Evolutionary conservation across 2,113 vertebrate species (phyloP).

Genomic region (Eolophus roseicapilla): DNA sequence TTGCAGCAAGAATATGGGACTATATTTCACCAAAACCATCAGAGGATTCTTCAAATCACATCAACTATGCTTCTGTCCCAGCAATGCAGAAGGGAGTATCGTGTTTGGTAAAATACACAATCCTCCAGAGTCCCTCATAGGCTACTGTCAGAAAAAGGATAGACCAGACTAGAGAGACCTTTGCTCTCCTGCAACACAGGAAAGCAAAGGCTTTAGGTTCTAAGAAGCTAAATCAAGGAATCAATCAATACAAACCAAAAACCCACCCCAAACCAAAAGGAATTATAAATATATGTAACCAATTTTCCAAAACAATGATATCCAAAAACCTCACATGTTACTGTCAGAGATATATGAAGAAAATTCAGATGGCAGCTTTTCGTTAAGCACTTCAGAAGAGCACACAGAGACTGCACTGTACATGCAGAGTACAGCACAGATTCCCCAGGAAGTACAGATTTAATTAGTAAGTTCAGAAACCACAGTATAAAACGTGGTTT

Average conservation of each 20-base stretch:
- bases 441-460: background rate
- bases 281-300: background rate
- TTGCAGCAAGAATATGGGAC: background rate
- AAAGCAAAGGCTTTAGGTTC: background rate
- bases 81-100: background rate
- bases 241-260: background rate
- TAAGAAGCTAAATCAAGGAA: background rate
- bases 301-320: background rate
- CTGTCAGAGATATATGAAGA: fast-evolving
- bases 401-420: background rate
- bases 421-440: background rate
- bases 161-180: background rate
- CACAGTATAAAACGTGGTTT: background rate
- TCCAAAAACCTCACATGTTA: background rate
- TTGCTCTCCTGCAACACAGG: background rate
- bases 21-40: background rate
- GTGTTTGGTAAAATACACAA: background rate
- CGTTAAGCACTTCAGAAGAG: background rate
- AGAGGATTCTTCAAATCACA: background rate
- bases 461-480: background rate
- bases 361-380: background rate
- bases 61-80: background rate
- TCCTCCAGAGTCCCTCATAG: background rate
- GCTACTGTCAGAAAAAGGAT: background rate
- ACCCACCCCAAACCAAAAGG: background rate